Evolutionary conservation across 2,888 invertebrate species (phyloP), one percentile per base, ranked within the genome.

Genomic region (Lasiommata megera): DNA sequence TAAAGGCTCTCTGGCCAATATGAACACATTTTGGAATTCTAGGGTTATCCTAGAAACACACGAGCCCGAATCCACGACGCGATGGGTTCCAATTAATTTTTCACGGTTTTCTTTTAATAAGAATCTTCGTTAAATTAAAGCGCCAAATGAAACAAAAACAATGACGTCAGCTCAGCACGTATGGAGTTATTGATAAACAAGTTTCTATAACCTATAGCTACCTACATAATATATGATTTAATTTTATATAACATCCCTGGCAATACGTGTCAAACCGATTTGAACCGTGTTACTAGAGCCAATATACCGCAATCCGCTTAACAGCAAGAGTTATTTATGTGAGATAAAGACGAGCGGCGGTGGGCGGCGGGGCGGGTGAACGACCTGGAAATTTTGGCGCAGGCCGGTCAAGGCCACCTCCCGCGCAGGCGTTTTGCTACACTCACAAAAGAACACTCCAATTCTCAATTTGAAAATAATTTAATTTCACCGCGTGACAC

Each of bases 321-420:
- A 40, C 62, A 61, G 34, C 60, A 61, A 18, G 62, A 40, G 71
- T 75, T 83, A 80, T 83, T 86, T 83, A 81, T 76, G 78, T 77
- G 82, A 85, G 88, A 88, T 87, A 85, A 84, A 84, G 79, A 67
- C 79, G 82, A 78, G 80, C 77, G 88, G 82, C 74, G 74, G 88
- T 84, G 85, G 84, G 88, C 84, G 84, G 79, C 80, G 79, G 70
- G 76, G 76, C 77, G 77, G 85, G 86, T 86, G 86, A 87, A 89
- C 71, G 88, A 87, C 84, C 89, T 81, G 88, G 82, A 83, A 86
- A 84, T 87, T 90, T 90, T 89, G 90, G 90, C 90, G 90, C 89
- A 88, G 86, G 82, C 81, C 88, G 90, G 90, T 90, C 90, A 90
- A 90, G 90, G 90, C 88, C 90, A 80, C 74, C 68, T 69, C 70